phyloP scores from a whole-genome alignment of 2,888 invertebrate species.

The Bellardia pandia region DNA sequence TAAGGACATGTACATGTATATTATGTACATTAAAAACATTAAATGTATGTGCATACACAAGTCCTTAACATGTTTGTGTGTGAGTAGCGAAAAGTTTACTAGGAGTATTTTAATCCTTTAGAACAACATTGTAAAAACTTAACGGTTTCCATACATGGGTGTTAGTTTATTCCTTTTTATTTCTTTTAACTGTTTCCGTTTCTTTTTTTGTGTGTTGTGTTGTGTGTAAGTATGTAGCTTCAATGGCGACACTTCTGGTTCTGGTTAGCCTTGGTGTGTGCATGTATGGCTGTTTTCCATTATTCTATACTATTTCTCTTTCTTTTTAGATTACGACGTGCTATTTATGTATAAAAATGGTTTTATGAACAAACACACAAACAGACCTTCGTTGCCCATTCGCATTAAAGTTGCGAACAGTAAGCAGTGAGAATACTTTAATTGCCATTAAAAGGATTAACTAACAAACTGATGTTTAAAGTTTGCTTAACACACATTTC shows the following conservation, averaged over 20 bases:
- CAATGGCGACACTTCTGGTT: slow-evolving; percentile 37
- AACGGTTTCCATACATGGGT: slow-evolving; percentile 3
- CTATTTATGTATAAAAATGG: slow-evolving; percentile 52
- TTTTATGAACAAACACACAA: slow-evolving; percentile 1
- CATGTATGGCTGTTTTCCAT: slow-evolving; percentile 2
- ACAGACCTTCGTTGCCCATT: slow-evolving; percentile 13
- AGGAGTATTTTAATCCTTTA: slow-evolving; percentile 26
- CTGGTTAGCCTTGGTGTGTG: background rate
- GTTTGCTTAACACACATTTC: slow-evolving; percentile 40
- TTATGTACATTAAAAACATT: too few relatives aligned
- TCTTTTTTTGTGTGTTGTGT: background rate
- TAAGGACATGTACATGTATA: background rate
- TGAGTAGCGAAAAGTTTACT: background rate
- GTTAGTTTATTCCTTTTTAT: slow-evolving; percentile 9
- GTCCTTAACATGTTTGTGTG: background rate
- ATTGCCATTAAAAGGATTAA: slow-evolving; percentile 48
- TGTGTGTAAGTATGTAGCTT: slow-evolving; percentile 15
- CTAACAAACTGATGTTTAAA: slow-evolving; percentile 46
- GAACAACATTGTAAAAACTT: slow-evolving; percentile 6
- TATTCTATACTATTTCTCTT: slow-evolving; percentile 3
- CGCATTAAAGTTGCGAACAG: slow-evolving; percentile 29
- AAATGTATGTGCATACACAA: background rate
- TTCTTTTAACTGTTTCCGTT: slow-evolving; percentile 1
- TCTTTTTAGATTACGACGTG: slow-evolving; percentile 44
- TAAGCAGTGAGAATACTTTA: slow-evolving; percentile 23